Base-by-base conservation (phyloP, 2,888 invertebrate genomes). In the Aethes cnicana region DNA sequence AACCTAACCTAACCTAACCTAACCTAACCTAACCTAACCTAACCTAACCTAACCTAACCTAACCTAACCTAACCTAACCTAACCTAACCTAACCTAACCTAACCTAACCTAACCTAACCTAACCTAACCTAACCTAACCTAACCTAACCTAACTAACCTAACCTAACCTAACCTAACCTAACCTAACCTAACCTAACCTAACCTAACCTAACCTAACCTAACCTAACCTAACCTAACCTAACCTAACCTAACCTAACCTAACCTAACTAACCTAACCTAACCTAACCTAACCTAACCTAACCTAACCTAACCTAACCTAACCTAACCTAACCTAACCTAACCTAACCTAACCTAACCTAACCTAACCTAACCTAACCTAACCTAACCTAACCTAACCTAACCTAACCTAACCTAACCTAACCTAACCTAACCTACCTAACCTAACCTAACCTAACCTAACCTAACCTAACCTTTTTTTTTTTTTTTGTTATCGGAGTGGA, bases 121-220 rank as follows among this genome's bases (percentile, higher is more conserved):
- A 50, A 53, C 49, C 56, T 47, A 50, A 53, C 50, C 56, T 50
- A 53, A 56, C 49, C 56, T 47, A 50, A 55, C 50, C 55, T 52
- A 52, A 55, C 55, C 54, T 54, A 55, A 55, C 55, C 50, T 55
- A 55, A 55, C 55, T 55, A 55, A 55, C 55, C 55, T 55, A 55
- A 55, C 55, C 55, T 55, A 52, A 56, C 56, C 56, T 56, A 56
- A 56, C 55, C 55, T 55, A 55, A 55, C 55, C 54, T 54, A 55
- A 55, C 55, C 55, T 56, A 56, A 56, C 55, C 55, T 49, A 53
- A 52, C 54, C 49, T 47, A 53, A 49, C 53, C 53, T 47, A 56
- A 54, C 49, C 49, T n/a, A 25, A 25, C 4, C 25, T 7, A 11
- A 32, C 9, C 32, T 7, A 6, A 25, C 4, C 25, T 49, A 49